Conservation (phyloP, 2,888 invertebrate genomes). For the Sabellastarte sp. region DNA sequence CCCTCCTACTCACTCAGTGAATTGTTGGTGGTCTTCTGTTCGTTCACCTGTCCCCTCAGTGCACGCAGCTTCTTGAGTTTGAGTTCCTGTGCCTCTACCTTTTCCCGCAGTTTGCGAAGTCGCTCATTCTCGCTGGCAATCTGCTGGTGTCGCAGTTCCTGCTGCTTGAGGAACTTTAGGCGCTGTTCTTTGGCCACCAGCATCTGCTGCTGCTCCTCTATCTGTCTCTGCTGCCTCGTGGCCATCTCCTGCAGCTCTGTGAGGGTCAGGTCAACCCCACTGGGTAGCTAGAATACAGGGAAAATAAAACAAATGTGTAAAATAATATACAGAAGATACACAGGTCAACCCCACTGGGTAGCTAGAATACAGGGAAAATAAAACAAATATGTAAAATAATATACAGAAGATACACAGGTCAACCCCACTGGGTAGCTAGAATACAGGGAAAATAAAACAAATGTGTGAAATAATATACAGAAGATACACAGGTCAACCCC, state of each 20-base stretch:
- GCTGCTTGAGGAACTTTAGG: conserved; percentile 89
- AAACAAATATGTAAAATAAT: no score
- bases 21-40: conserved; percentile 76
- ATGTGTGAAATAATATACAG: neutral
- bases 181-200: conserved; percentile 90
- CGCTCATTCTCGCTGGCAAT: conserved; percentile 82
- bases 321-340: no score
- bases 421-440: no score
- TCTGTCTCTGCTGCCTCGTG: conserved; percentile 94
- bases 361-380: no score
- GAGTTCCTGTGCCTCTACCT: conserved; percentile 91
- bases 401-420: no score
- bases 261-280: conserved; percentile 62
- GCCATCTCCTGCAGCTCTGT: conserved; percentile 98
- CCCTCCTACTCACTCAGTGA: conserved; percentile 51
- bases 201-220: conserved; percentile 88
- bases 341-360: no score
- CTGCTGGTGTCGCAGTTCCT: conserved; percentile 71
- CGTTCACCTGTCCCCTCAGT: conserved; percentile 88
- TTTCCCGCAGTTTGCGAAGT: conserved; percentile 80
- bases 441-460: no score
- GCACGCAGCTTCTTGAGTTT: conserved; percentile 88
- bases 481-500: no score
- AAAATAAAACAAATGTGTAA: no score
- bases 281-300: neutral